Evolutionary conservation across 2,888 invertebrate genomes (phyloP), one percentile per base, ranked within the genome.

Genomic region (Limnephilus rhombicus): DNA sequence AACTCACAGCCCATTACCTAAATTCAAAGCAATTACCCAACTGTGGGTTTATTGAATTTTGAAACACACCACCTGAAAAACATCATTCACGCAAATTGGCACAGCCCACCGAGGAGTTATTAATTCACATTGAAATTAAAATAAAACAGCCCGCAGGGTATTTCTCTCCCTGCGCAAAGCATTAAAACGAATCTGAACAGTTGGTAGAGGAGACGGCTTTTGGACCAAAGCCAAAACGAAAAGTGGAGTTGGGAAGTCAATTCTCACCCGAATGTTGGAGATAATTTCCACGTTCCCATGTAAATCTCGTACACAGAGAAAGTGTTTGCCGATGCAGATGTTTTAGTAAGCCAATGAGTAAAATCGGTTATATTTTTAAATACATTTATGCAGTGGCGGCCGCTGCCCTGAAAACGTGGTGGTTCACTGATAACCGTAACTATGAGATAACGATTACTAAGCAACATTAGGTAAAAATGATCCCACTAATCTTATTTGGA

Each of bases 161-260:
- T 82, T 82, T 34, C 45, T 7, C 5, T n/a, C 81, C 5, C 68
- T 34, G 34, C 31, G 49, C 45, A n/a, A 88, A 88, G 31, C 29
- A 88, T 88, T 68, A 34, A 88, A 88, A 68, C 68, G 68, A 88
- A 88, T 88, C 68, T 34, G 12, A 15, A n/a, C 88, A 18, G 29
- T 31, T 15, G 13, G 29, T 34, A 88, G 53, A 88, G 0, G 37
- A 88, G 53, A 53, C 53, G 18, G 15, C 41, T 1, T 37, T 18
- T 88, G 88, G 88, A 88, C 31, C 18, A 13, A 31, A 34, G 88
- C 88, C 88, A 88, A 31, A 88, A 34, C 9, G 37, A 41, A 41
- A 41, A 85, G 41, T 85, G 34, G 85, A 41, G 29, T 82, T 86
- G 88, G 5, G 88, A 88, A 80, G 68, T 88, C 68, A 53, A 68